Base-by-base conservation (phyloP, 1,140 invertebrate genomes). In the Calosoma granatense region DNA sequence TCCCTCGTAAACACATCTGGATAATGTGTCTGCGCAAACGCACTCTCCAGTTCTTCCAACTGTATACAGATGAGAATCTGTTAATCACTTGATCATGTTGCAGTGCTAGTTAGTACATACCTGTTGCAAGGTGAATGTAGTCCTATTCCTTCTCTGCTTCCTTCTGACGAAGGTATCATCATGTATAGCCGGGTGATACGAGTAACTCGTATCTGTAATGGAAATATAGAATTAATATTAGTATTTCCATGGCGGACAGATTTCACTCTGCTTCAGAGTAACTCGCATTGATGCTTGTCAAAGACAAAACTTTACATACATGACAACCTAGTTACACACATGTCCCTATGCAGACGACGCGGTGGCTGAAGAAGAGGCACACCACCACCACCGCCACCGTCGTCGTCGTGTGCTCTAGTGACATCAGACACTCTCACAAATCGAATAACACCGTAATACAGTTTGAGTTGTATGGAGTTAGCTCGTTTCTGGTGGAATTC, bases 1-100 rank as follows among this genome's bases (percentile, higher is more conserved):
- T 98, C 94, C 64, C 96, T 78, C 1, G 92, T 97, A 76, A 97
- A 98, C 54, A 97, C 94, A 74, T 98, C 96, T 4, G 95, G 96
- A 71, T 98, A 98, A 73, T 98, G 96, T 20, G 95, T 98, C 72
- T 95, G 91, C 55, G 91, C 88, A 73, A 98, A 98, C 51, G 94
- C 94, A 64, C 91, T 95, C 76, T 98, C 95, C 66, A 98, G 75
- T 75, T 98, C 94, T 75, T 97, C 95, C 67, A 98, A 73, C 87
- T 93, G 78, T n/a, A n/a, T n/a, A n/a, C n/a, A n/a, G n/a, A n/a
- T n/a, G n/a, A 11, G 63, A 68, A 51, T 23, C 14, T 9, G 26
- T 19, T 3, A 9, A 51, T 43, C 3, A 58, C 2, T 20, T 51
- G 30, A 6, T 2, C 51, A 57, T 41, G 2, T 58, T 3, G 36